Evolutionary conservation across 1,140 invertebrate species (phyloP).

Genomic region (Zaprionus ghesquierei): DNA sequence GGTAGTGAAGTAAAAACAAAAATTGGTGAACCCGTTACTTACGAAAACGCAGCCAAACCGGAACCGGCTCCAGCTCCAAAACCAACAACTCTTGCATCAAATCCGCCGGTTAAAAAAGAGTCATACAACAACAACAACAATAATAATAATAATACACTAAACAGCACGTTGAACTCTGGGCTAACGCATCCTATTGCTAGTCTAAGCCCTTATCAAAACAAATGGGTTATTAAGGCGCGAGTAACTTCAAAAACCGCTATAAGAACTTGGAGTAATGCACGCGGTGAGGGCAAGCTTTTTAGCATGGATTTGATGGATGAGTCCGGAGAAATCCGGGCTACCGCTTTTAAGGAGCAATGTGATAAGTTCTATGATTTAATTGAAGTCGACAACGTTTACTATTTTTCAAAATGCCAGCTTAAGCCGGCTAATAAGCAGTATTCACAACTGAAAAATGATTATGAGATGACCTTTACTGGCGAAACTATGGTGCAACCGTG

Average conservation of each 20-base stretch:
- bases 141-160: slow-evolving; percentile 54
- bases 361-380: slow-evolving; percentile 96
- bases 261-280: slow-evolving; percentile 94
- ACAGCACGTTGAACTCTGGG: slow-evolving; percentile 70
- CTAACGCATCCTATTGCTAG: slow-evolving; percentile 89
- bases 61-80: slow-evolving; percentile 30
- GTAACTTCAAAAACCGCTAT: slow-evolving; percentile 93
- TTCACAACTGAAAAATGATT: slow-evolving; percentile 93
- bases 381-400: slow-evolving; percentile 94
- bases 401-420: slow-evolving; percentile 90
- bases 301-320: slow-evolving; percentile 96
- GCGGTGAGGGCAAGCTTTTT: slow-evolving; percentile 97
- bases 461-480: slow-evolving; percentile 95
- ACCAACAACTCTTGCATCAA: slow-evolving; percentile 23
- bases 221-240: slow-evolving; percentile 96
- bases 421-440: slow-evolving; percentile 97
- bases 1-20: slow-evolving; percentile 88
- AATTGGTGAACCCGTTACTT: slow-evolving; percentile 89
- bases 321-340: slow-evolving; percentile 96
- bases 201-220: slow-evolving; percentile 95
- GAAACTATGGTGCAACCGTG: slow-evolving; percentile 91
- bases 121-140: slow-evolving; percentile 37
- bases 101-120: slow-evolving; percentile 51
- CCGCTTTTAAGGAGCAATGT: slow-evolving; percentile 94
- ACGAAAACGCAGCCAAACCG: slow-evolving; percentile 75